Evolutionary conservation across 2,797 vertebrate genomes (phyloP), one percentile per base, ranked within the genome.

Genomic region (Geotrypetes seraphini): DNA sequence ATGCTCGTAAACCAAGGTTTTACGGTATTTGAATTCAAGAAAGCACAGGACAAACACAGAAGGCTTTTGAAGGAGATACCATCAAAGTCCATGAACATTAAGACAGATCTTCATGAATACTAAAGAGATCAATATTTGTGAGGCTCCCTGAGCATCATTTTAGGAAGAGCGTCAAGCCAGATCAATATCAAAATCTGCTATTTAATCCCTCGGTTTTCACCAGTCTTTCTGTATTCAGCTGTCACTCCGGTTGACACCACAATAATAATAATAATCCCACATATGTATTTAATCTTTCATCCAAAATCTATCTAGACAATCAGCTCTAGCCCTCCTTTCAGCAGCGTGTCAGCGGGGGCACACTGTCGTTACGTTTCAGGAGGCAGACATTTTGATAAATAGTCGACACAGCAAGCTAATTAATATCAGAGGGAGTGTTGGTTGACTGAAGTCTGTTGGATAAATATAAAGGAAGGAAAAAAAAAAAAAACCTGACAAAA

Each of bases 261-360:
- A 59, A 42, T 47, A 52, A n/a, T n/a, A n/a, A 53, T 36, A 63
- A 55, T 40, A 61, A 61, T 31, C 30, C 52, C 38, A 38, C 33
- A 44, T 57, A 49, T 54, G 66, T 38, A 69, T 68, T 59, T 54
- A 42, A 32, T 44, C 25, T 22, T 31, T 28, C 22, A 29, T 66
- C 47, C 60, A 54, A 63, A 52, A 46, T 36, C 39, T 39, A 2
- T 39, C n/a, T n/a, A n/a, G n/a, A n/a, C n/a, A 57, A 56, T 57
- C 39, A 58, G 59, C 46, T 46, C 35, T 27, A 49, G 36, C 25
- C 22, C n/a, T n/a, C n/a, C n/a, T n/a, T n/a, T n/a, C n/a, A 23
- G 29, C 50, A 56, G 20, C 25, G 30, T 42, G n/a, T 53, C 21
- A 39, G 5, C 28, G 38, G 39, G 53, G 22, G 30, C 28, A n/a